phyloP scores from a whole-genome alignment of 2,888 invertebrate species.

The Alentia gelatinosa region DNA sequence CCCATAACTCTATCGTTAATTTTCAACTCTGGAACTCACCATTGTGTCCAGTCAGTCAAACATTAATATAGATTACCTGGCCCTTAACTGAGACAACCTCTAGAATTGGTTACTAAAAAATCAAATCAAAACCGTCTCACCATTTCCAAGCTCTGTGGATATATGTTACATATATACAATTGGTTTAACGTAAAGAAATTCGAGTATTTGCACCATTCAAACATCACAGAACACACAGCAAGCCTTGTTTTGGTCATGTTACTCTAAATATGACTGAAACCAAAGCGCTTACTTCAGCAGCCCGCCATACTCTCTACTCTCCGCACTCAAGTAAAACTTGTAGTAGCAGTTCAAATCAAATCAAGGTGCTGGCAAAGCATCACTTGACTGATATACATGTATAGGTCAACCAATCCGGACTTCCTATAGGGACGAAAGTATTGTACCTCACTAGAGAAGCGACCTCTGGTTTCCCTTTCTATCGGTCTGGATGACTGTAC shows the following conservation, averaged over 20 bases:
- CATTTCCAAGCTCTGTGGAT: neutral
- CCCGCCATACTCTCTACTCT: neutral
- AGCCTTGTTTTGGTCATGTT: neutral
- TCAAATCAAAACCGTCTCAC: neutral
- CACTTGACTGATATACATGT: no score
- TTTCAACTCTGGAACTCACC: no score
- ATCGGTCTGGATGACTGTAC: no score
- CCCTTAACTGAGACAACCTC: neutral
- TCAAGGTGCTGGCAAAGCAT: neutral
- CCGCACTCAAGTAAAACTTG: neutral
- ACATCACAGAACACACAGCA: constrained; percentile 36
- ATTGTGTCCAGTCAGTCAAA: no score
- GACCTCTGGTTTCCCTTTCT: no score
- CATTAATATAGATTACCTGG: neutral
- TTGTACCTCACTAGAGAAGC: no score
- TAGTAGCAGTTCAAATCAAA: neutral
- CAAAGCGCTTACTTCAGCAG: neutral
- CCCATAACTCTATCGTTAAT: no score
- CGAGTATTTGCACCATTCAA: constrained; percentile 43
- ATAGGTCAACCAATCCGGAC: no score
- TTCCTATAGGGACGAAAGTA: no score
- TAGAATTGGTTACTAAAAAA: neutral
- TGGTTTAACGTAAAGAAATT: neutral
- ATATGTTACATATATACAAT: neutral
- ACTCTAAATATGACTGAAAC: neutral